Base-by-base conservation (phyloP, 1,140 invertebrate genomes). In the Drosophila equinoxialis region DNA sequence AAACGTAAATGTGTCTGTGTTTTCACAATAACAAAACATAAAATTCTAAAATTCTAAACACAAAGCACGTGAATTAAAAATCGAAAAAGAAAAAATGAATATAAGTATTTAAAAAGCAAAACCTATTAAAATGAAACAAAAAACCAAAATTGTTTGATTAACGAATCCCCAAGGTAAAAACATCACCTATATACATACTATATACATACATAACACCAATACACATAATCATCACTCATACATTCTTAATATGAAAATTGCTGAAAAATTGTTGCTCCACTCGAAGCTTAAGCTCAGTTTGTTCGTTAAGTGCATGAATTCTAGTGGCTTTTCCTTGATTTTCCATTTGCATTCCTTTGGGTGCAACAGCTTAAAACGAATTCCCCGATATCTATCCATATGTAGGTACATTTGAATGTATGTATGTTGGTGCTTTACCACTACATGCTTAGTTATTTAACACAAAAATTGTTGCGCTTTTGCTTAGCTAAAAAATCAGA, bases 331-430 rank as follows among this genome's bases (percentile, higher is more conserved):
- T 33, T 37, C 39, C 17, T 33, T 35, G 17, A 17, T 76, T 41
- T 26, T 26, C 59, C 33, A 20, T 51, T 57, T 41, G 58, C 55
- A 33, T 63, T 77, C 54, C 58, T 42, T 61, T 51, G 66, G 73
- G 71, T 87, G 83, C 82, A 86, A 86, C 82, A 86, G 82, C 83
- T 86, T 79, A 82, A 79, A 81, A 82, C 20, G 79, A 76, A 79
- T 82, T 71, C 71, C 73, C 71, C 65, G 79, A 68, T 71, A 79
- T 82, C 35, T 77, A 57, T 63, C 37, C 64, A 67, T 57, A 55
- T 71, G 23, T 23, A 23, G 20, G 54, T 67, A 42, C 67, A 67
- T 73, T 61, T 58, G 17, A 17, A 17, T 17, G 45, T 68, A 41
- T 75, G 74, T 74, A 72, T 74, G 74, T 37, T 5, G 7, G 35